Base-by-base conservation (phyloP, 1,140 invertebrate genomes). In the Odontomachus brunneus region DNA sequence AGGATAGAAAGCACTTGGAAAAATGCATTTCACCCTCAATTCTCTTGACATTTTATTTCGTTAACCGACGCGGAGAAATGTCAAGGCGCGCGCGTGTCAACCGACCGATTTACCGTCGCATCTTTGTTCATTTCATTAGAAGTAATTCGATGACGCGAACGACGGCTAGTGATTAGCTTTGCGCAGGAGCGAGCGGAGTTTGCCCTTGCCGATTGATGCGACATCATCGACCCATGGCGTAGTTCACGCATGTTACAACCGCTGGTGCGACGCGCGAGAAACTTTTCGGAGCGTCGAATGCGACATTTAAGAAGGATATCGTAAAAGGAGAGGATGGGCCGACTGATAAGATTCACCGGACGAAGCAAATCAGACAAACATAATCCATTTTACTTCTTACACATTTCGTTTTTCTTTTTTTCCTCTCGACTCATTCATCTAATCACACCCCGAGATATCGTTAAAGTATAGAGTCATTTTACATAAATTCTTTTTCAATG, bases 61-160 rank as follows among this genome's bases (percentile, higher is more conserved):
- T 22, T 7, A 19, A 29, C 2, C 49, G 26, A 63, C 3, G 17
- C 19, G 44, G 48, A 69, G 22, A 78, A 78, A 78, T 78, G 48
- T 78, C 51, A 69, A 44, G 29, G 22, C 33, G 29, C 14, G 15
- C 29, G 29, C 5, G 29, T 33, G 29, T n/a, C n/a, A n/a, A 55
- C 19, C 15, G n/a, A 44, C 7, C 22, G 29, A 78, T 19, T 33
- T 33, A 33, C 49, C n/a, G 2, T 11, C 11, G 14, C 14, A 12
- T 44, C 22, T 69, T 69, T 69, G 63, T 78, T 69, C 55, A 57
- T 7, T 55, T 69, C 38, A 19, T 78, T 62, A 33, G 22, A 75
- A 76, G 19, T 65, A 51, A 53, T 24, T 76, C 63, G 48, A 76
- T 66, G 60, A 76, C 60, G 48, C 19, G 49, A 51, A 33, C 59